Conservation (phyloP, 1,140 invertebrate genomes). For the Saccostrea cuccullata region DNA sequence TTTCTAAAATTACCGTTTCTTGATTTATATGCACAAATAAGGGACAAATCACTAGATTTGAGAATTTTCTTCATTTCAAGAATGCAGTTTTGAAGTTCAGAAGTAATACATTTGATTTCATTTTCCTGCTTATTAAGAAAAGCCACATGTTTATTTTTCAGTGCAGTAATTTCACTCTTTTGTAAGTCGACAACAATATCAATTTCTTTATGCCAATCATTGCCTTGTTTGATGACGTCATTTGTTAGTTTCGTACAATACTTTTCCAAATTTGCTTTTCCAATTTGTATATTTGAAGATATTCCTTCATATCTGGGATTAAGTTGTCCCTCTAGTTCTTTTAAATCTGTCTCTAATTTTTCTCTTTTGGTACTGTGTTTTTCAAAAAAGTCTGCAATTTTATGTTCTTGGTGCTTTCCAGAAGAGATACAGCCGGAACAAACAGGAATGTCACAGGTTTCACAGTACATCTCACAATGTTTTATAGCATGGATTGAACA, state of each 20-base stretch:
- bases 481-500: neutral
- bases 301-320: neutral
- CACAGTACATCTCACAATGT: neutral
- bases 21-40: neutral
- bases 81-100: neutral
- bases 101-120: neutral
- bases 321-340: neutral
- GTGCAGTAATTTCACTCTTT: neutral
- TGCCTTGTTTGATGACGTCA: neutral
- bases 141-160: neutral
- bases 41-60: neutral
- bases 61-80: neutral
- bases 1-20: neutral
- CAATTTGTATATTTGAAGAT: neutral
- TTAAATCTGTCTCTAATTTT: neutral
- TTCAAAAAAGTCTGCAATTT: neutral
- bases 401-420: neutral
- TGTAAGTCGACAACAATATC: neutral
- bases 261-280: neutral
- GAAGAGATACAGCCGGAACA: neutral
- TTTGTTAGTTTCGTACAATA: neutral
- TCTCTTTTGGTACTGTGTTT: neutral
- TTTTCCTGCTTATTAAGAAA: neutral
- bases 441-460: neutral
- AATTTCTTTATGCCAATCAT: neutral